Evolutionary conservation across 2,113 vertebrate genomes (phyloP), one percentile per base, ranked within the genome.

Genomic region (Gopherus flavomarginatus): DNA sequence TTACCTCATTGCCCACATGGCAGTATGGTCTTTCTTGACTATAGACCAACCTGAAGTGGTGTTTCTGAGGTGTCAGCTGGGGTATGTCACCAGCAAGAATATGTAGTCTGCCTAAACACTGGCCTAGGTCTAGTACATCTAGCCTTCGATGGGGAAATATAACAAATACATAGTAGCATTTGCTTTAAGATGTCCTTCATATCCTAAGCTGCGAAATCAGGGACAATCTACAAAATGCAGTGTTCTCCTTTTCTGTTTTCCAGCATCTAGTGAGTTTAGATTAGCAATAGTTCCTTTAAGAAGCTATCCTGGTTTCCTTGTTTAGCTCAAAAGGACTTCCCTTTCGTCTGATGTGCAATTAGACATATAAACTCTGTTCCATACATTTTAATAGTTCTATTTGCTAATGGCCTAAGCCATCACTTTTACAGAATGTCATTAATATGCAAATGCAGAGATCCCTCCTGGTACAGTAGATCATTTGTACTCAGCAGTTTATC

Each of bases 391-490:
- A 54, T 54, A 22, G 53, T 22, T 54, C 56, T 85, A 90, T 84
- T 86, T 95, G 69, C 17, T 86, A 93, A 72, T 84, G 38, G 88
- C 83, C 12, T 5, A 49, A 49, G 62, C 77, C 13, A 90, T n/a
- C 72, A 8, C 49, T 89, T 82, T 84, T 57, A 24, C 29, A 95
- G 47, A 86, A 82, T 26, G 29, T 44, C 81, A 92, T 53, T 94
- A 94, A 82, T n/a, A 86, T 69, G 54, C 27, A 96, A 93, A 95
- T 54, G 16, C 17, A 92, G 77, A 91, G 5, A 89, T 83, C 35
- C 84, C 89, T 65, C 47, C 38, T 13, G 1, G 88, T 87, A 85
- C 24, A 75, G n/a, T 5, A 81, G 50, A 50, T 75, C 1, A 87
- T 47, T 94, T 96, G 88, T 38, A 94, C 38, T 89, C 57, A 69